Percentiles rank a stretch among this genome's conserved stretches.
These are phyloP conservation scores for Microcebus jonahi DNA, from an alignment of 2,113 vertebrate genomes.

Conservation along the genomic window DNA sequence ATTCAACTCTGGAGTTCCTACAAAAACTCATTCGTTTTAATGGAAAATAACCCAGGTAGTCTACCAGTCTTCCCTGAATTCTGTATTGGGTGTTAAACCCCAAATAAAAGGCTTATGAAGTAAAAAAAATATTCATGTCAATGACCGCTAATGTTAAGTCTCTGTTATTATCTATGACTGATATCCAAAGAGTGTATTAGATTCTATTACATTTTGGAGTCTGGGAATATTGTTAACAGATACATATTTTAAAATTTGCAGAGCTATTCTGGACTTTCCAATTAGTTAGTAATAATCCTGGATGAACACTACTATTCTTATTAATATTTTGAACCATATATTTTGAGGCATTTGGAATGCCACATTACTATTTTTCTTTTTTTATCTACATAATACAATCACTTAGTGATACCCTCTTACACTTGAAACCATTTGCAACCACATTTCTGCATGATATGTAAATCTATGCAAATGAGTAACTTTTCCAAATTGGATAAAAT, in stretches of 20 bases:
- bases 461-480: neutral
- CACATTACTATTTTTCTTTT: neutral
- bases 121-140: neutral
- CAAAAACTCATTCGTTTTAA: neutral
- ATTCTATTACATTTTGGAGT: neutral
- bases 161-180: neutral
- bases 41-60: neutral
- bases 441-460: neutral
- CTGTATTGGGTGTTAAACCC: constrained; percentile 66
- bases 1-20: neutral
- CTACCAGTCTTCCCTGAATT: neutral
- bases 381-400: neutral
- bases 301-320: neutral
- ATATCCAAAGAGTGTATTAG: neutral
- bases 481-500: neutral
- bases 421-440: neutral
- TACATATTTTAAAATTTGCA: neutral
- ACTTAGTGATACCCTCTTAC: neutral
- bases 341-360: neutral
- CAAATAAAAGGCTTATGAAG: neutral
- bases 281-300: neutral
- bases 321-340: neutral
- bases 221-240: neutral
- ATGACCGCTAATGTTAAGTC: neutral
- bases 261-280: neutral